These are phyloP conservation scores for Eonycteris spelaea DNA, from an alignment of 2,113 vertebrate genomes.

Conservation along the genomic window DNA sequence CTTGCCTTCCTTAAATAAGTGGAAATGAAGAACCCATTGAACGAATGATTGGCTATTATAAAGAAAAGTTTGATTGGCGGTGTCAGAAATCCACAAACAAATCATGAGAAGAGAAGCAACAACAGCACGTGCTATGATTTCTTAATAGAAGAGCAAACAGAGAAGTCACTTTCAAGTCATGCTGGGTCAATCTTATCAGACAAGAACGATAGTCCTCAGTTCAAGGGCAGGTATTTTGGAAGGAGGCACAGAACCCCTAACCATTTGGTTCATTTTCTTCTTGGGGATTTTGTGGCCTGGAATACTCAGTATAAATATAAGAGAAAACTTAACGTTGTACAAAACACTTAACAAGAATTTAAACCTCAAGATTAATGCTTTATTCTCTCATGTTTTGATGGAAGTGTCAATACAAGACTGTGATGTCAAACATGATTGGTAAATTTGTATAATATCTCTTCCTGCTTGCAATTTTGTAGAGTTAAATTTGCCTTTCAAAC, in stretches of 20 bases:
- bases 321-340: background rate
- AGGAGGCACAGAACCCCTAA: background rate
- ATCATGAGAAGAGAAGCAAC: background rate
- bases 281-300: background rate
- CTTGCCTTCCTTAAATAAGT: background rate
- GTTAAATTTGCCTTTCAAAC: conserved; percentile 42
- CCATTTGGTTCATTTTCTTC: background rate
- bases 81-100: background rate
- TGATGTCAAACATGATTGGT: conserved; percentile 44
- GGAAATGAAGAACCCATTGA: background rate
- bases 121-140: background rate
- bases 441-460: conserved; percentile 42
- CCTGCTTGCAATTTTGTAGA: background rate
- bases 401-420: background rate
- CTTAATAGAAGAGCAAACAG: background rate
- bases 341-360: background rate
- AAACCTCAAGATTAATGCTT: background rate
- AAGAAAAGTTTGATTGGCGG: background rate
- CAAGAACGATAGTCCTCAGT: background rate
- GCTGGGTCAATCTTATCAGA: background rate
- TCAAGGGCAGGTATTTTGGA: background rate
- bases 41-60: background rate
- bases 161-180: background rate
- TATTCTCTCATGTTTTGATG: background rate
- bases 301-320: background rate